phyloP scores from a whole-genome alignment of 2,797 vertebrate species.

The Eupleurogrammus muticus region DNA sequence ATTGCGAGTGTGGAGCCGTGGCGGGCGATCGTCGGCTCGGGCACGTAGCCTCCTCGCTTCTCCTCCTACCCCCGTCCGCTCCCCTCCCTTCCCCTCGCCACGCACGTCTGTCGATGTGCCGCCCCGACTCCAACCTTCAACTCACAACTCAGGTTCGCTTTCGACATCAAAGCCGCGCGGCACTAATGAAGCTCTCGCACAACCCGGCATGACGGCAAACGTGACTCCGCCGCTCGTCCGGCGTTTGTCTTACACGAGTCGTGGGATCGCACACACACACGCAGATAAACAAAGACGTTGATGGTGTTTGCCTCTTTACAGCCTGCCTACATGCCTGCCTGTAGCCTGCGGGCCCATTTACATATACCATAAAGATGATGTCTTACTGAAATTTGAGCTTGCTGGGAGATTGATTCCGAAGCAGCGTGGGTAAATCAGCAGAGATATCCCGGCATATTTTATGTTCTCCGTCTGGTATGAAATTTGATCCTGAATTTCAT shows the following conservation, averaged over 20 bases:
- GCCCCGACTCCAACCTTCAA: constrained; percentile 36
- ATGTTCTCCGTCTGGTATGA: neutral
- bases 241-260: neutral
- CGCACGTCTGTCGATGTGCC: constrained; percentile 22
- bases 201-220: neutral
- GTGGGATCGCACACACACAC: neutral
- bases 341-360: constrained; percentile 10
- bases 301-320: constrained; percentile 10
- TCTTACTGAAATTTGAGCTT: constrained; percentile 15
- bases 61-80: neutral
- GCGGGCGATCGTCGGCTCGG: constrained; percentile 57
- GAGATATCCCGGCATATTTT: constrained; percentile 13
- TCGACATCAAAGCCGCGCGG: constrained; percentile 24
- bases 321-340: neutral
- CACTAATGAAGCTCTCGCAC: constrained; percentile 26
- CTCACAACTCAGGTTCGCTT: neutral
- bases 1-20: constrained; percentile 75
- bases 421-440: constrained; percentile 28
- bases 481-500: neutral
- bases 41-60: constrained; percentile 20
- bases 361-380: constrained; percentile 13
- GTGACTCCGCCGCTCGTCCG: constrained; percentile 16
- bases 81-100: neutral
- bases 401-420: constrained; percentile 7
- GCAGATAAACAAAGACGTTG: constrained; percentile 8